Percentiles rank a stretch among this genome's conserved stretches.
Conservation (phyloP, 2,113 vertebrate genomes). For the Corythornis cristatus region DNA sequence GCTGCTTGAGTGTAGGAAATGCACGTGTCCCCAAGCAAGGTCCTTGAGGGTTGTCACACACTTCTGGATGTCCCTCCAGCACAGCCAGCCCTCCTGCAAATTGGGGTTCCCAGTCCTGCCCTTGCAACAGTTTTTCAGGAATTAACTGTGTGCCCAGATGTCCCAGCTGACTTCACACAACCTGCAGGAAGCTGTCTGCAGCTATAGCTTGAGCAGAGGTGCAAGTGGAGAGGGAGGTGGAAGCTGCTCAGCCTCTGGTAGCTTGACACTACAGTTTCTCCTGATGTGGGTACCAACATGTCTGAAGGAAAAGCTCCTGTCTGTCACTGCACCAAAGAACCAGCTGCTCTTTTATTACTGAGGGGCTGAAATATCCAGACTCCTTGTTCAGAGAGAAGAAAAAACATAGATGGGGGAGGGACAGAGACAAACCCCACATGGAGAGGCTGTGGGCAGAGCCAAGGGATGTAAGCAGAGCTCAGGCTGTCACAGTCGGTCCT, state of each 20-base stretch:
- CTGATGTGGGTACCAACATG: accelerated
- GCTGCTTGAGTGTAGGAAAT: background rate
- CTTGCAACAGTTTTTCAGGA: background rate
- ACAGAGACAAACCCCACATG: background rate
- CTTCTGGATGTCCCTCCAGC: background rate
- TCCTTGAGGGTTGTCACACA: background rate
- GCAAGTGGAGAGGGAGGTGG: background rate
- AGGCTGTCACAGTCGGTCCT: background rate
- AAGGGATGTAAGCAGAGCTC: background rate
- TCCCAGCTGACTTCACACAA: background rate
- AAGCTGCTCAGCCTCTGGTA: background rate
- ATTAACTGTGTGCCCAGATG: background rate
- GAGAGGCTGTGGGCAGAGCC: background rate
- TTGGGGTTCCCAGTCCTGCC: too few relatives aligned
- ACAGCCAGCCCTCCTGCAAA: background rate
- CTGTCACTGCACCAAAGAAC: background rate
- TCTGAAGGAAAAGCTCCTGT: background rate
- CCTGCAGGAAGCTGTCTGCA: background rate
- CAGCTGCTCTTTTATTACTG: background rate
- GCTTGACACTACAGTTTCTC: background rate
- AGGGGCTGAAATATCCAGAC: background rate
- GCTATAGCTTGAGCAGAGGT: background rate
- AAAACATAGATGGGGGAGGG: background rate
- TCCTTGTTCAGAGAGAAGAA: background rate
- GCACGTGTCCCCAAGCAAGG: background rate